Evolutionary conservation across 2,113 vertebrate species (phyloP).

Genomic region (Chaetodon auriga): DNA sequence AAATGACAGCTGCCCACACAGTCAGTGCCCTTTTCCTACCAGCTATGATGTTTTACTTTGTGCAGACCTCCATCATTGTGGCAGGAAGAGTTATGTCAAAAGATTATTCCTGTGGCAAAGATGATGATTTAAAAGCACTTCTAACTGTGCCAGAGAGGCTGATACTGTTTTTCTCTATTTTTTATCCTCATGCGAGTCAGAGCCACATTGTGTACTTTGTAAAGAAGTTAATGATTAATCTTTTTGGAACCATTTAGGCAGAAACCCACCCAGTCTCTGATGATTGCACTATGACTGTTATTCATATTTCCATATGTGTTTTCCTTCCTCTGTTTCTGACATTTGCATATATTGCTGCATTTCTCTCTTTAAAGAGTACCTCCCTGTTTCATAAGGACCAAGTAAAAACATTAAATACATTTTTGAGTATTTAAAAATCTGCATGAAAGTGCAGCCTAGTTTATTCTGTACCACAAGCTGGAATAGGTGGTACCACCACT

Average conservation of each 20-base stretch:
- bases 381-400: background rate
- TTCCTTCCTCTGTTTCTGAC: background rate
- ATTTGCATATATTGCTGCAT: background rate
- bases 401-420: background rate
- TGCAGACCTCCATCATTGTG: constrained; percentile 14
- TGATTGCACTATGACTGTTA: constrained; percentile 21
- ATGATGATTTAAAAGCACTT: constrained; percentile 39
- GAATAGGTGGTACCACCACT: background rate
- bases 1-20: constrained; percentile 4
- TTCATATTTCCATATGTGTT: constrained; percentile 18
- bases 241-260: constrained; percentile 25
- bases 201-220: constrained; percentile 26
- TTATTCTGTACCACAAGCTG: background rate
- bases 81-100: constrained; percentile 1
- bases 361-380: background rate
- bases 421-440: background rate
- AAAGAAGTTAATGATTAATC: constrained; percentile 47
- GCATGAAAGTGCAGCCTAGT: background rate
- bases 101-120: constrained; percentile 14
- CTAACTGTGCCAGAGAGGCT: constrained; percentile 14
- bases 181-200: constrained; percentile 30
- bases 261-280: constrained; percentile 43
- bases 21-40: background rate
- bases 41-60: constrained; percentile 2
- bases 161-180: constrained; percentile 15